phyloP scores from a whole-genome alignment of 2,888 invertebrate genomes.

The Crepidodera aurea region DNA sequence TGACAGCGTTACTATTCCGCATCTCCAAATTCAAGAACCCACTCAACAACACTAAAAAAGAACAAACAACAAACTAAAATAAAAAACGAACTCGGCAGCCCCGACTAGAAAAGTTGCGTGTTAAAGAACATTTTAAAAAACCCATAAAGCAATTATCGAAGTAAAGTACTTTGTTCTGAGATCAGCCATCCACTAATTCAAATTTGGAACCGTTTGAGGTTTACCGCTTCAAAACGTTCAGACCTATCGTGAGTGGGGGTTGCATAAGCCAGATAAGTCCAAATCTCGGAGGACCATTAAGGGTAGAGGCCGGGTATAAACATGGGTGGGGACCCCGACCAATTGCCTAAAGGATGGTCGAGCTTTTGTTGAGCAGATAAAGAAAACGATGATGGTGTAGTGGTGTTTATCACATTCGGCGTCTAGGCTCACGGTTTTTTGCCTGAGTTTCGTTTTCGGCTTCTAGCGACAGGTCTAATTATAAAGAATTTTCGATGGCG shows the following conservation, averaged over 20 bases:
- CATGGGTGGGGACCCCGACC: conserved; percentile 52
- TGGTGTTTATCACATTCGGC: conserved; percentile 11
- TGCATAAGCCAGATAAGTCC: conserved; percentile 43
- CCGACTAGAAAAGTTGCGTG: conserved; percentile 20
- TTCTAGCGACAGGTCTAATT: conserved; percentile 17
- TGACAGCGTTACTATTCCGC: neutral
- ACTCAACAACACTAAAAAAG: conserved; percentile 25
- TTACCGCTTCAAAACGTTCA: conserved; percentile 47
- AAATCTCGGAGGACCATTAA: conserved; percentile 51
- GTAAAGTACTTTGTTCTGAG: conserved; percentile 49
- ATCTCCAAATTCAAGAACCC: conserved; percentile 11
- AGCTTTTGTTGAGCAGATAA: conserved; percentile 44
- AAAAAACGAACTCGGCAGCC: conserved; percentile 9
- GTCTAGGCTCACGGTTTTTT: neutral
- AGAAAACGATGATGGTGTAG: conserved; percentile 13
- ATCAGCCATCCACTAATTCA: conserved; percentile 55
- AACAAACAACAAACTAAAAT: conserved; percentile 24
- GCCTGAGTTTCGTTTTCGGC: conserved; percentile 4
- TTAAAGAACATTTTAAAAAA: conserved; percentile 26
- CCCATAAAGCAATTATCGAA: conserved; percentile 48
- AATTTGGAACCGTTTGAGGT: conserved; percentile 49
- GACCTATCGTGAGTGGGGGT: conserved; percentile 45
- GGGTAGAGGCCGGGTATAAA: conserved; percentile 51
- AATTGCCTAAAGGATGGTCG: conserved; percentile 54
- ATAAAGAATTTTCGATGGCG: conserved; percentile 25